phyloP scores from a whole-genome alignment of 2,888 invertebrate species.

The Mycogona germanica region DNA sequence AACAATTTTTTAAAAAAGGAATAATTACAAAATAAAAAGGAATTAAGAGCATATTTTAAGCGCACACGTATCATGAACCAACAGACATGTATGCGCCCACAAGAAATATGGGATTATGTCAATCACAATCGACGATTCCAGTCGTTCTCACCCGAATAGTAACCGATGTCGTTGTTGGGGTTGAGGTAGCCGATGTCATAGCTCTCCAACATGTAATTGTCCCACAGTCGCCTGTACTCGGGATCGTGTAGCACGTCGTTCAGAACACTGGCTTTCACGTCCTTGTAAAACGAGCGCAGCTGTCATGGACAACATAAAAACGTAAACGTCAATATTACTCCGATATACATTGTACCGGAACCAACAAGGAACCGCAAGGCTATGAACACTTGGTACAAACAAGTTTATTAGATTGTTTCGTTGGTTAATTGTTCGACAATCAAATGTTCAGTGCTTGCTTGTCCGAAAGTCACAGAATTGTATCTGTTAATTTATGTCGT shows the following conservation, averaged over 20 bases:
- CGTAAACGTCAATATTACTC: too few species aligned
- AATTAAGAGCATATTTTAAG: background rate
- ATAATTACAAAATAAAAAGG: background rate
- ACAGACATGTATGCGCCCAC: background rate
- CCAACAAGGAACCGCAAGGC: too few species aligned
- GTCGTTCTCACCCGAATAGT: conserved; percentile 57
- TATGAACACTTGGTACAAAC: too few species aligned
- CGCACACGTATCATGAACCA: background rate
- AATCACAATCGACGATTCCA: background rate
- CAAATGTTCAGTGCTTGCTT: too few species aligned
- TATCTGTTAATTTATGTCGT: too few species aligned
- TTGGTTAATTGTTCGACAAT: too few species aligned
- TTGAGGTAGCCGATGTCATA: conserved; percentile 80
- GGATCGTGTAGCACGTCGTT: conserved; percentile 89
- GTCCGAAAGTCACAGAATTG: too few species aligned
- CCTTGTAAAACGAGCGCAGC: conserved; percentile 51
- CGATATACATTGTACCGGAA: too few species aligned
- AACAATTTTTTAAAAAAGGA: background rate
- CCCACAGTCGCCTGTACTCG: conserved; percentile 77
- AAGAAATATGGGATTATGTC: background rate
- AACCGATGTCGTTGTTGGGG: conserved; percentile 85
- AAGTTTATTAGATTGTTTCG: too few species aligned
- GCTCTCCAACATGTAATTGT: conserved; percentile 75
- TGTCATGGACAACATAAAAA: too few species aligned
- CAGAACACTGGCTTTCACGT: conserved; percentile 57